These are phyloP conservation scores for Druon quercuslanigerum DNA, from an alignment of 1,140 invertebrate genomes.

Conservation along the genomic window DNA sequence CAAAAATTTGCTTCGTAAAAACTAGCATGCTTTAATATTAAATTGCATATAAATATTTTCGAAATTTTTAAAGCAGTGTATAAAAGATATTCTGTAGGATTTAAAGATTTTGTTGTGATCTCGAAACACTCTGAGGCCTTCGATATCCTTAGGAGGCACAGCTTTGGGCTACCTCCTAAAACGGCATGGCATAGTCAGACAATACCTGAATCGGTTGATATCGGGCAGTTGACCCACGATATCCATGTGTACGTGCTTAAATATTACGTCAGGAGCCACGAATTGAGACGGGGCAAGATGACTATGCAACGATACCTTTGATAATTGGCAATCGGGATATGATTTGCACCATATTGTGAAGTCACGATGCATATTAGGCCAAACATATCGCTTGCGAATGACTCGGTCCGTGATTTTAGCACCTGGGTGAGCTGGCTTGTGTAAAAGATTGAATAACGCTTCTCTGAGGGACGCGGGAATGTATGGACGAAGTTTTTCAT, in stretches of 20 bases:
- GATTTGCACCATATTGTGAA: background rate
- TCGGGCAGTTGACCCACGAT: slow-evolving; percentile 66
- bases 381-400: background rate
- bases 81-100: no score
- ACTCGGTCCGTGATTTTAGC: background rate
- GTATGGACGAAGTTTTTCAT: background rate
- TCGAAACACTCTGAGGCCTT: slow-evolving; percentile 60
- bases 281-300: slow-evolving; percentile 28
- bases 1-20: no score
- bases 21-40: no score
- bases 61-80: no score
- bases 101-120: slow-evolving; percentile 50
- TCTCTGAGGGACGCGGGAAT: background rate
- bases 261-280: slow-evolving; percentile 63
- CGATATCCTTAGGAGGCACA: slow-evolving; percentile 67
- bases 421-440: background rate
- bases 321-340: background rate
- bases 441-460: background rate
- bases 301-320: background rate
- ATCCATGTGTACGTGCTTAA: slow-evolving; percentile 42
- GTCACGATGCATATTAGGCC: background rate
- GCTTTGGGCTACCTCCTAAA: slow-evolving; percentile 73
- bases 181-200: slow-evolving; percentile 71
- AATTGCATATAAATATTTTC: no score
- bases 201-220: slow-evolving; percentile 61